These are phyloP conservation scores for Rhagoletis pomonella DNA, from an alignment of 1,140 invertebrate species.

Conservation along the genomic window DNA sequence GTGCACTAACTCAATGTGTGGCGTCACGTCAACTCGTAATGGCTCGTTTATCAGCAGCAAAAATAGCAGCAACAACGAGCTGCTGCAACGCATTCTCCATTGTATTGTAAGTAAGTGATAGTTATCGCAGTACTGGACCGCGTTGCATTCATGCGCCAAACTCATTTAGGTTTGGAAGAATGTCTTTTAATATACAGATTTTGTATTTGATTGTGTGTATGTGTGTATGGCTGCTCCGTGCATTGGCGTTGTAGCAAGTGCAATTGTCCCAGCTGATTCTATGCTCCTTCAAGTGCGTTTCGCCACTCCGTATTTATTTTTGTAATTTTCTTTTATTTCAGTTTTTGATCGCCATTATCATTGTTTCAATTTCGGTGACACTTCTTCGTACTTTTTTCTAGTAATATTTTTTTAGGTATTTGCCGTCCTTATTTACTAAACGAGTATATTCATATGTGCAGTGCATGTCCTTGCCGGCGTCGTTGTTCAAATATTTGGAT, in stretches of 20 bases:
- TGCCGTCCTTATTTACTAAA: background rate
- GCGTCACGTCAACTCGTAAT: constrained; percentile 35
- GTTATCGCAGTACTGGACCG: constrained; percentile 6
- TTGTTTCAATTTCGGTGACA: constrained; percentile 41
- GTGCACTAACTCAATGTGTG: constrained; percentile 31
- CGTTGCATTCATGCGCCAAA: background rate
- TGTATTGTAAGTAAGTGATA: background rate
- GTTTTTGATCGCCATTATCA: background rate
- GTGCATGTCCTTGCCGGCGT: background rate
- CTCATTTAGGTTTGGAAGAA: background rate
- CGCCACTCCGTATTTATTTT: background rate
- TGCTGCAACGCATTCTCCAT: background rate
- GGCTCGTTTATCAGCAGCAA: constrained; percentile 40
- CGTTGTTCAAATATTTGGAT: background rate
- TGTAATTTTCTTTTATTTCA: background rate
- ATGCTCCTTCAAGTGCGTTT: constrained; percentile 8
- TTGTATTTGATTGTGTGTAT: background rate
- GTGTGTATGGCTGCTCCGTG: background rate
- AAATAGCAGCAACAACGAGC: background rate
- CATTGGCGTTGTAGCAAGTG: background rate
- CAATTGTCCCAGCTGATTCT: background rate
- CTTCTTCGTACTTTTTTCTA: background rate
- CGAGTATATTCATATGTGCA: background rate
- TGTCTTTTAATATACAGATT: too few species aligned
- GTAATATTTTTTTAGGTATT: background rate